These are phyloP conservation scores for Acanthurus lineatus DNA, from an alignment of 2,797 vertebrate species.

Conservation along the genomic window DNA sequence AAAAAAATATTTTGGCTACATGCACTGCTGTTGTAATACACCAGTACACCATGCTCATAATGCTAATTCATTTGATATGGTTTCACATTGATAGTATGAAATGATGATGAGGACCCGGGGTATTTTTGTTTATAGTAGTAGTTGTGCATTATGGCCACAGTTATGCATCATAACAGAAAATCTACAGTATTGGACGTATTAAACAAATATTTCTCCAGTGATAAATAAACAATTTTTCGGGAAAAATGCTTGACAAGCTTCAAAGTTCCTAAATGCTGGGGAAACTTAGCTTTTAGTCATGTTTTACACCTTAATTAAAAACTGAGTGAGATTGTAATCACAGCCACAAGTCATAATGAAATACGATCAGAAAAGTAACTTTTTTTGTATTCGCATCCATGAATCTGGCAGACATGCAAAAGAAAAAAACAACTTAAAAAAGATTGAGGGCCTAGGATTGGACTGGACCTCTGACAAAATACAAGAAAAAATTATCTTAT, in stretches of 20 bases:
- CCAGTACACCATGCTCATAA: background rate
- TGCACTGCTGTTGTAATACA: background rate
- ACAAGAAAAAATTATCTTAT: too few relatives aligned
- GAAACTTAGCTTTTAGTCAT: background rate
- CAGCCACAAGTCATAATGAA: background rate
- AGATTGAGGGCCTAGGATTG: background rate
- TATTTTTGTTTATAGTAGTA: background rate
- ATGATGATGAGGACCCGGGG: background rate
- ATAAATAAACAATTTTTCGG: too few relatives aligned
- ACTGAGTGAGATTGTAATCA: background rate
- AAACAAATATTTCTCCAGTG: too few relatives aligned
- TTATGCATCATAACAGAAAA: too few relatives aligned
- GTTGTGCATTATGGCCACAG: too few relatives aligned
- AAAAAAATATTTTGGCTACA: background rate
- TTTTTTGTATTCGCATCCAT: background rate
- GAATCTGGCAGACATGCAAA: background rate
- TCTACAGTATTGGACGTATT: too few relatives aligned
- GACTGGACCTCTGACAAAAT: background rate
- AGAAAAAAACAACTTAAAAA: background rate
- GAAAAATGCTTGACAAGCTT: too few relatives aligned
- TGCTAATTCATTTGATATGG: background rate
- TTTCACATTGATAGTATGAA: background rate
- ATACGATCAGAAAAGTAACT: background rate
- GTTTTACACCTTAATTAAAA: background rate
- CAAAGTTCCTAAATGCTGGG: too few relatives aligned